Conservation (phyloP, 2,888 invertebrate species). For the Tetranychus truncatus region DNA sequence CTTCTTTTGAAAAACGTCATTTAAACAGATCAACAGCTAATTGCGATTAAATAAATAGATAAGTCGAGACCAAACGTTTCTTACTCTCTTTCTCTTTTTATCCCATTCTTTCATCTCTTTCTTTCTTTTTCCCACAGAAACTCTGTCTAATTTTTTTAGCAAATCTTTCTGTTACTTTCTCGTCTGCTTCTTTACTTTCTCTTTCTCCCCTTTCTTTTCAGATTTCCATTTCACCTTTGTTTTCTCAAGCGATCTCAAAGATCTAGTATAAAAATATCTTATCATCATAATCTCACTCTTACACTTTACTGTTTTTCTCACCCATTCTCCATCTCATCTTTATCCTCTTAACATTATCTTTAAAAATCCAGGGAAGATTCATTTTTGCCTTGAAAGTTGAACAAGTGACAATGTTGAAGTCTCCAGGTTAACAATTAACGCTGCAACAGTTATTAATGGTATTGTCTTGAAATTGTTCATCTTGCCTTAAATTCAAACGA, state of each 20-base stretch:
- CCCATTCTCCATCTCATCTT: not conserved
- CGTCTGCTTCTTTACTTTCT: too few species aligned
- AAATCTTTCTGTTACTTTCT: too few species aligned
- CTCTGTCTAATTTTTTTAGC: too few species aligned
- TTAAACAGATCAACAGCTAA: not conserved
- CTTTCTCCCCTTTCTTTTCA: too few species aligned
- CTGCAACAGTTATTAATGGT: too few species aligned
- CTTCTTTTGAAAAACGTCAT: not conserved
- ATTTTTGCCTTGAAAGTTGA: not conserved
- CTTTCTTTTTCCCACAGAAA: not conserved
- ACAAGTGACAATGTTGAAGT: not conserved
- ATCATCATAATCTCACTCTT: not conserved
- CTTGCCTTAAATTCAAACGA: too few species aligned
- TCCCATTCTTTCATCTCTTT: not conserved
- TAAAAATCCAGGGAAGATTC: not conserved
- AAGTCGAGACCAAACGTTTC: not conserved
- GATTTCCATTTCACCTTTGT: too few species aligned
- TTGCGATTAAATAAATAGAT: not conserved
- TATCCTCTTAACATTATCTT: not conserved
- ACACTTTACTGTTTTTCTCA: not conserved
- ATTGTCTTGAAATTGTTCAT: too few species aligned
- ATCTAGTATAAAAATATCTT: too few species aligned
- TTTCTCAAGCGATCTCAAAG: too few species aligned
- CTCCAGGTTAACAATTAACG: not conserved
- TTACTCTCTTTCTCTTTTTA: not conserved